Evolutionary conservation across 2,888 invertebrate species (phyloP).

Genomic region (Lithodes maja): DNA sequence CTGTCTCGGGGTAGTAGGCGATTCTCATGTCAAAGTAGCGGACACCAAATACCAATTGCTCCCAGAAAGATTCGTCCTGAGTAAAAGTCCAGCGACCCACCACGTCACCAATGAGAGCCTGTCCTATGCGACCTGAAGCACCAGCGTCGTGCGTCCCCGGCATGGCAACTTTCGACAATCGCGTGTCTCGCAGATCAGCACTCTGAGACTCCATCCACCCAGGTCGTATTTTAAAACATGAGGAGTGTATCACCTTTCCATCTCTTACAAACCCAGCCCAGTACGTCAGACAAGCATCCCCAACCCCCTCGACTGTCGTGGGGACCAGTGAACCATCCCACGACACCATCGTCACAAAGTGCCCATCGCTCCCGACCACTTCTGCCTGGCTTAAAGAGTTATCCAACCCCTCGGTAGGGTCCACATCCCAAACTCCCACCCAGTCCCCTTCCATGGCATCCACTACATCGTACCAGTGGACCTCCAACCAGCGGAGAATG

Average conservation of each 20-base stretch:
- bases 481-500: slow-evolving; percentile 33
- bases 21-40: slow-evolving; percentile 85
- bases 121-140: slow-evolving; percentile 80
- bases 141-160: slow-evolving; percentile 85
- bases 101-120: slow-evolving; percentile 68
- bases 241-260: slow-evolving; percentile 21
- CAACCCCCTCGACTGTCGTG: neutral
- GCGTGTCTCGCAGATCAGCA: slow-evolving; percentile 64
- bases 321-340: slow-evolving; percentile 42
- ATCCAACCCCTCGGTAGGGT: slow-evolving; percentile 9
- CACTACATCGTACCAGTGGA: slow-evolving; percentile 47
- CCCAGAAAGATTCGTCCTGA: slow-evolving; percentile 88
- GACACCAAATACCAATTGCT: slow-evolving; percentile 85
- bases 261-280: slow-evolving; percentile 43
- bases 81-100: slow-evolving; percentile 74
- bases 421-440: slow-evolving; percentile 44
- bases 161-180: slow-evolving; percentile 76
- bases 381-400: neutral
- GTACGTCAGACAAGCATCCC: slow-evolving; percentile 44
- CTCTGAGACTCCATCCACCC: slow-evolving; percentile 71
- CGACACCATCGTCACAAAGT: slow-evolving; percentile 5
- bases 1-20: slow-evolving; percentile 79
- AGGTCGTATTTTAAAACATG: slow-evolving; percentile 73
- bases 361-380: slow-evolving; percentile 18
- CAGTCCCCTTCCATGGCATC: slow-evolving; percentile 36